These are phyloP conservation scores for Galemys pyrenaicus DNA, from an alignment of 2,113 vertebrate species.

Conservation along the genomic window DNA sequence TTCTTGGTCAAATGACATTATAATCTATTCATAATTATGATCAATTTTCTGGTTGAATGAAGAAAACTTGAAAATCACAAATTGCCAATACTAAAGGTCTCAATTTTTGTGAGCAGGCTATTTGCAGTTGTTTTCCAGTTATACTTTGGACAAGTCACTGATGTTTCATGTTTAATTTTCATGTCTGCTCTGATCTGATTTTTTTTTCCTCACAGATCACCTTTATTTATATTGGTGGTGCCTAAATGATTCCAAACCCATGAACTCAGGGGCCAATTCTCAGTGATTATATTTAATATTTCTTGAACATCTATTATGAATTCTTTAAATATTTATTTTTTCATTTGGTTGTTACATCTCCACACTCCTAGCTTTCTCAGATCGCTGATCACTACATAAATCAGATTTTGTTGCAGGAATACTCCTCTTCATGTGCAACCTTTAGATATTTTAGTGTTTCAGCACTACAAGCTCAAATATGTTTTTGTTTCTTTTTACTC, in stretches of 20 bases:
- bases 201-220: not conserved
- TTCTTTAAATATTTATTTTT: not conserved
- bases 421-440: not conserved
- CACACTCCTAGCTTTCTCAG: not conserved
- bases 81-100: not conserved
- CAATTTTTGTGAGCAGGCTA: not conserved
- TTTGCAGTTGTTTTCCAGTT: slow-evolving; percentile 51
- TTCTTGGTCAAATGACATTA: slow-evolving; percentile 12
- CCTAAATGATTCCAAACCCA: not conserved
- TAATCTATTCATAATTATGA: slow-evolving; percentile 52
- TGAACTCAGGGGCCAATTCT: not conserved
- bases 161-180: not conserved
- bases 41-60: slow-evolving; percentile 42
- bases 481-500: not conserved
- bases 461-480: not conserved
- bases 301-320: not conserved
- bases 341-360: not conserved
- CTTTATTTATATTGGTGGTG: not conserved
- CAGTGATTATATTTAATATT: not conserved
- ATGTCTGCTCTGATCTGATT: not conserved
- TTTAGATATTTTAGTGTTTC: not conserved
- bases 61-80: slow-evolving; percentile 20
- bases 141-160: not conserved
- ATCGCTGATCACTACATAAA: not conserved
- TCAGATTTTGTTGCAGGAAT: not conserved